Evolutionary conservation across 2,113 vertebrate species (phyloP).

Genomic region (Oplegnathus fasciatus): DNA sequence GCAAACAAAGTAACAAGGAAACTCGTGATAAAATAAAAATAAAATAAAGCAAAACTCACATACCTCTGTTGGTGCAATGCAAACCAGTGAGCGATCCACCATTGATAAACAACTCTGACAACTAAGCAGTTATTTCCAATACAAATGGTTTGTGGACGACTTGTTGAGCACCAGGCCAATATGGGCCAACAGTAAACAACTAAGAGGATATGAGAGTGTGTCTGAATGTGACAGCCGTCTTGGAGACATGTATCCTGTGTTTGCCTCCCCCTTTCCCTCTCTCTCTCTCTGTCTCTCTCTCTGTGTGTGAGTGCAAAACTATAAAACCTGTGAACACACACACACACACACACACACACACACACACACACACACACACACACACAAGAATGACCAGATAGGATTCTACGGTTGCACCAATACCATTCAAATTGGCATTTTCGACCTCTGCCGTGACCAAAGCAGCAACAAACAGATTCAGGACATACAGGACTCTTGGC

Average conservation of each 20-base stretch:
- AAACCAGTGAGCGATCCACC: conserved; percentile 40
- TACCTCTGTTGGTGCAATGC: conserved; percentile 40
- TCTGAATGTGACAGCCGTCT: conserved; percentile 16
- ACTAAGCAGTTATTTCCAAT: conserved; percentile 15
- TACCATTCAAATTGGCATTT: background rate
- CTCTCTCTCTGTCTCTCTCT: background rate
- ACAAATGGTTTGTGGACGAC: conserved; percentile 11
- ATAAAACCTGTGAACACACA: conserved; percentile 1
- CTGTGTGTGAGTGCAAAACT: background rate
- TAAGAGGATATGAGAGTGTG: conserved; percentile 58
- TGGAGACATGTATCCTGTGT: conserved; percentile 60
- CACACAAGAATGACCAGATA: background rate
- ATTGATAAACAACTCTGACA: conserved; percentile 6
- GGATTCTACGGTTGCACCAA: background rate
- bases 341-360: background rate
- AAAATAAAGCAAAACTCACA: conserved; percentile 37
- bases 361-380: background rate
- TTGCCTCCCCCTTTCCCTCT: background rate
- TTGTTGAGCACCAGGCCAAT: conserved; percentile 8
- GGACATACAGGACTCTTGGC: background rate
- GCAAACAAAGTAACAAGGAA: conserved; percentile 36
- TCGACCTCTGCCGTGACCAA: background rate
- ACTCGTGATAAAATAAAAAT: conserved; percentile 8
- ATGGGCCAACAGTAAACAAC: conserved; percentile 19
- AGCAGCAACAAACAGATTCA: conserved; percentile 7